Evolutionary conservation across 2,888 invertebrate genomes (phyloP).

Genomic region (Drosophila tripunctata): DNA sequence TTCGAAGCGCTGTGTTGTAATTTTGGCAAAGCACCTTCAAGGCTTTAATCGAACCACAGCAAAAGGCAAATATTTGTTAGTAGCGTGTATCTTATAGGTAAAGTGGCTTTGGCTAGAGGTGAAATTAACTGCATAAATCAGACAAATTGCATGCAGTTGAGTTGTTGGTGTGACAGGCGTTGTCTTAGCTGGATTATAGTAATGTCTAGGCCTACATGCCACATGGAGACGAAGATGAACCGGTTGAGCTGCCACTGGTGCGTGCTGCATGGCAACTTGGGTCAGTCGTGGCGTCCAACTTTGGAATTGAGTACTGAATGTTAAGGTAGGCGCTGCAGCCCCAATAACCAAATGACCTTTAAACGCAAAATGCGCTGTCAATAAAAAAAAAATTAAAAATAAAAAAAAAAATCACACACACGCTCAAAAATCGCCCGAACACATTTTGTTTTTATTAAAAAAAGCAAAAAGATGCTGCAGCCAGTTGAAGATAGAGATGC

Average conservation of each 20-base stretch:
- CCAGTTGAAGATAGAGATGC: conserved; percentile 43
- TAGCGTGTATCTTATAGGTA: background rate
- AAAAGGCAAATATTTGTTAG: conserved; percentile 44
- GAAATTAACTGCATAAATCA: conserved; percentile 33
- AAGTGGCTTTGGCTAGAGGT: background rate
- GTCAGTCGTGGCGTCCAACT: conserved; percentile 61
- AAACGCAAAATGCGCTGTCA: conserved; percentile 69
- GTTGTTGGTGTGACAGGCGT: conserved; percentile 27
- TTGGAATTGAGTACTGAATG: conserved; percentile 79
- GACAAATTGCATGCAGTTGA: conserved; percentile 27
- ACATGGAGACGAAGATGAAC: conserved; percentile 54
- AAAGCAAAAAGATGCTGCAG: conserved; percentile 37
- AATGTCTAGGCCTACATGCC: conserved; percentile 57
- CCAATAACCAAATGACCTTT: conserved; percentile 75
- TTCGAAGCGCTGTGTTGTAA: conserved; percentile 50
- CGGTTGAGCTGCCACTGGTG: conserved; percentile 49
- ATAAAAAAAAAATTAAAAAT: conserved; percentile 45
- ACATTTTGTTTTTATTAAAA: conserved; percentile 52
- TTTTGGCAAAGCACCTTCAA: conserved; percentile 67
- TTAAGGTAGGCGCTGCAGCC: conserved; percentile 82
- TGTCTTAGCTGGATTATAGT: conserved; percentile 35
- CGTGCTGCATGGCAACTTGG: conserved; percentile 35
- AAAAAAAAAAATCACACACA: conserved; percentile 14
- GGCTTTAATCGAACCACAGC: conserved; percentile 60
- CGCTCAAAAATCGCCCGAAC: conserved; percentile 41